Percentiles rank a stretch among this genome's conserved stretches.
phyloP scores from a whole-genome alignment of 2,113 vertebrate species.

The Amia ocellicauda region DNA sequence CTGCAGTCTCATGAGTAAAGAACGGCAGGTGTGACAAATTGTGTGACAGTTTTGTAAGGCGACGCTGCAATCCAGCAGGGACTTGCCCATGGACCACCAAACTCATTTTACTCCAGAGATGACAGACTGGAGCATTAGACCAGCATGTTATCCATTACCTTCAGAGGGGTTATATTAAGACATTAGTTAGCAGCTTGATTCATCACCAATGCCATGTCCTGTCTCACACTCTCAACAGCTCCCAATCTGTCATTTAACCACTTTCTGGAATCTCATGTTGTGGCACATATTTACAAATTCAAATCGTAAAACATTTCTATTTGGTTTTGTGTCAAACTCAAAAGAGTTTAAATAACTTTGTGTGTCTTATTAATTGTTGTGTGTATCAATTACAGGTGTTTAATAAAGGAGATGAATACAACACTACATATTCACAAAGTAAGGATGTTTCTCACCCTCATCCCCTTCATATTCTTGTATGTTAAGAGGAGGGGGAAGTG shows the following conservation, averaged over 20 bases:
- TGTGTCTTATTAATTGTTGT: too few species aligned
- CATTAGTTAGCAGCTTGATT: conserved; percentile 4
- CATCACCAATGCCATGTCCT: not conserved
- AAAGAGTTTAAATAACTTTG: too few species aligned
- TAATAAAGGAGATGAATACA: too few species aligned
- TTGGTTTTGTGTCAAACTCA: too few species aligned
- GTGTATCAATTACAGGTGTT: too few species aligned
- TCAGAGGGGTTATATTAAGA: conserved; percentile 4
- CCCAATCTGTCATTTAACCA: not conserved
- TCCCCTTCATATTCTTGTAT: too few species aligned
- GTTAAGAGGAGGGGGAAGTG: too few species aligned
- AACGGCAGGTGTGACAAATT: conserved; percentile 11
- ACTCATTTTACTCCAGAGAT: not conserved
- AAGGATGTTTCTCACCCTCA: too few species aligned
- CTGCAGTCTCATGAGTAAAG: not conserved
- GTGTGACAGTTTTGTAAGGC: conserved; percentile 6
- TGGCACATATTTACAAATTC: too few species aligned
- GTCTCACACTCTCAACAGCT: not conserved
- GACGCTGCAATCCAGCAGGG: not conserved
- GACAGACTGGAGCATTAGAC: conserved; percentile 1
- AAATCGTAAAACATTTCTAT: too few species aligned
- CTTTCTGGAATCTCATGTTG: too few species aligned
- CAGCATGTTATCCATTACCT: conserved; percentile 3
- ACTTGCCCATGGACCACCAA: not conserved
- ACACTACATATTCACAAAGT: too few species aligned